These are phyloP conservation scores for Armadillidium nasatum DNA, from an alignment of 1,140 invertebrate genomes.

Conservation along the genomic window DNA sequence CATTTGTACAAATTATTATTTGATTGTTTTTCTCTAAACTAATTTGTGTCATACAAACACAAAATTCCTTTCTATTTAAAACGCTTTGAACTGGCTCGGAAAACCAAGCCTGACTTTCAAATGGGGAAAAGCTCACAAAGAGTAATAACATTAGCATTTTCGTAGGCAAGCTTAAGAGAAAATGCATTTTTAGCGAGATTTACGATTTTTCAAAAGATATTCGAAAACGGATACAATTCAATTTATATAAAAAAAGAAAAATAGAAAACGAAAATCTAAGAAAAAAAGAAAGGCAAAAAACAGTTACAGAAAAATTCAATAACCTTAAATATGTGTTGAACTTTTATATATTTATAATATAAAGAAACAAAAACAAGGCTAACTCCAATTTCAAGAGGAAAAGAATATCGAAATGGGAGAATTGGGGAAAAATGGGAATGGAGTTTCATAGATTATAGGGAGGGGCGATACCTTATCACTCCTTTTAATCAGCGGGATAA, in stretches of 20 bases:
- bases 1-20: no score
- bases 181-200: neutral
- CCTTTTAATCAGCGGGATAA: neutral
- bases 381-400: no score
- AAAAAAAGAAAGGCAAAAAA: neutral
- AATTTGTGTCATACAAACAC: no score
- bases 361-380: neutral
- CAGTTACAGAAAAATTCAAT: neutral
- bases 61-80: no score
- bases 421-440: no score
- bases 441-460: no score
- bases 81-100: neutral
- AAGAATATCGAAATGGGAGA: no score
- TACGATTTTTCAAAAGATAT: constrained; percentile 3
- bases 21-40: no score
- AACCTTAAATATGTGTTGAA: neutral
- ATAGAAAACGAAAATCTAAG: neutral
- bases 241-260: neutral
- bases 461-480: neutral
- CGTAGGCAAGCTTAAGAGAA: neutral
- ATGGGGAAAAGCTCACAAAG: neutral
- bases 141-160: constrained; percentile 10
- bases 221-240: constrained; percentile 3
- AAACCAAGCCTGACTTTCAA: neutral
- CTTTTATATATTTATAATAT: no score